phyloP scores from a whole-genome alignment of 1,140 invertebrate species.

The Caenorhabditis tropicalis region DNA sequence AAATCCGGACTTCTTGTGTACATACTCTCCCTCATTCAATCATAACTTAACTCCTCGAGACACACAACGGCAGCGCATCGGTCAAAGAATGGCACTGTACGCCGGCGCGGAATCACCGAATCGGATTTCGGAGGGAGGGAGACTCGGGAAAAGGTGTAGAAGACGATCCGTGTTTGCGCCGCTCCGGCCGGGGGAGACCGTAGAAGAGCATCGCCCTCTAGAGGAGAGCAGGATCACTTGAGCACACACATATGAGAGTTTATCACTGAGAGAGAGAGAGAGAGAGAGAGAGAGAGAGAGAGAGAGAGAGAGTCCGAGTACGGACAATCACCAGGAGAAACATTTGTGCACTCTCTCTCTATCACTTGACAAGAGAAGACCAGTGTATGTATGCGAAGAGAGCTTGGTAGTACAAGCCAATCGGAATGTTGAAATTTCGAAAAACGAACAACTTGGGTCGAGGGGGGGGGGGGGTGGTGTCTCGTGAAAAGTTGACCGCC shows the following conservation, averaged over 20 bases:
- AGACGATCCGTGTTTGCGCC: constrained; percentile 29
- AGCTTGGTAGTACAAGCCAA: constrained; percentile 44
- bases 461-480: not conserved
- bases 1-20: not conserved
- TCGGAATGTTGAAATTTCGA: constrained; percentile 37
- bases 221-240: constrained; percentile 41
- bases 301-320: not conserved
- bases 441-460: not conserved
- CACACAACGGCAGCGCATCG: constrained; percentile 6
- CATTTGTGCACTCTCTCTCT: constrained; percentile 26
- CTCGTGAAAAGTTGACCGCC: not conserved
- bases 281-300: not conserved
- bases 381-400: not conserved
- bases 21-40: not conserved
- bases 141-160: not conserved
- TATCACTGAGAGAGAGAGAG: constrained; percentile 32
- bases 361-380: no score
- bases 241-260: constrained; percentile 34
- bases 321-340: constrained; percentile 24
- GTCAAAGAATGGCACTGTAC: constrained; percentile 17
- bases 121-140: not conserved
- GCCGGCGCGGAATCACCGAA: not conserved
- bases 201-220: not conserved
- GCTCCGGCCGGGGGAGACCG: not conserved
- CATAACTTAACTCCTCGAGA: not conserved